These are phyloP conservation scores for Sitophilus oryzae DNA, from an alignment of 1,140 invertebrate species.

Conservation along the genomic window DNA sequence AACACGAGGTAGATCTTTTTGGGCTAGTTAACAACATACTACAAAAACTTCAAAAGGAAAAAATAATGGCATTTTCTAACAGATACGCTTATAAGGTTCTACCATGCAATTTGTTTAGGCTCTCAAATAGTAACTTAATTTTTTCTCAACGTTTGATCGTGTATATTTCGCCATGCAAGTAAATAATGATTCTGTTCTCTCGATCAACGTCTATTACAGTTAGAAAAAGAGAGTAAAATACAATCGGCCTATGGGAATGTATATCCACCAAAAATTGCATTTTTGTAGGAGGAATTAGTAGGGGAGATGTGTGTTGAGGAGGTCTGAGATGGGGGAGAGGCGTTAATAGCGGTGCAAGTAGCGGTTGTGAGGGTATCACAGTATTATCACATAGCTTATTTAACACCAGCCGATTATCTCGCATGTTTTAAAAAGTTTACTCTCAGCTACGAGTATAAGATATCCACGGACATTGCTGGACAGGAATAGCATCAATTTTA, in stretches of 20 bases:
- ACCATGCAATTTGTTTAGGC: constrained; percentile 40
- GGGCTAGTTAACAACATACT: constrained; percentile 43
- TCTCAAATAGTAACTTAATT: constrained; percentile 26
- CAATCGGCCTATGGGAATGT: constrained; percentile 23
- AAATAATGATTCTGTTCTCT: too few relatives aligned
- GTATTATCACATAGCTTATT: constrained; percentile 43
- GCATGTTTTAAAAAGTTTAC: too few relatives aligned
- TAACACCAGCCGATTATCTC: too few relatives aligned
- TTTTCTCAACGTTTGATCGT: constrained; percentile 4
- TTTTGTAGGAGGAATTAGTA: constrained; percentile 7
- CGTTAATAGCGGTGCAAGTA: constrained; percentile 35
- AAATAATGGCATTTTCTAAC: constrained; percentile 40
- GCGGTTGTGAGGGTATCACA: constrained; percentile 44
- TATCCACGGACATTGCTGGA: too few relatives aligned
- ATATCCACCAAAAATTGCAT: constrained; percentile 24
- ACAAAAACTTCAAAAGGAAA: constrained; percentile 35
- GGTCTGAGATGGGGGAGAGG: constrained; percentile 26
- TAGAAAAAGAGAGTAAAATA: constrained; percentile 10
- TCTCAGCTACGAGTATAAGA: too few relatives aligned
- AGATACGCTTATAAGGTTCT: constrained; percentile 38
- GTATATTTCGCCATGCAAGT: constrained; percentile 18
- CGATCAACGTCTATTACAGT: constrained; percentile 1
- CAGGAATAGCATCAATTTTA: too few relatives aligned
- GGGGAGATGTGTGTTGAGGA: constrained; percentile 10
- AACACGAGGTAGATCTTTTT: constrained; percentile 36